Evolutionary conservation across 2,113 vertebrate genomes (phyloP).

Genomic region (Eurypyga helias): DNA sequence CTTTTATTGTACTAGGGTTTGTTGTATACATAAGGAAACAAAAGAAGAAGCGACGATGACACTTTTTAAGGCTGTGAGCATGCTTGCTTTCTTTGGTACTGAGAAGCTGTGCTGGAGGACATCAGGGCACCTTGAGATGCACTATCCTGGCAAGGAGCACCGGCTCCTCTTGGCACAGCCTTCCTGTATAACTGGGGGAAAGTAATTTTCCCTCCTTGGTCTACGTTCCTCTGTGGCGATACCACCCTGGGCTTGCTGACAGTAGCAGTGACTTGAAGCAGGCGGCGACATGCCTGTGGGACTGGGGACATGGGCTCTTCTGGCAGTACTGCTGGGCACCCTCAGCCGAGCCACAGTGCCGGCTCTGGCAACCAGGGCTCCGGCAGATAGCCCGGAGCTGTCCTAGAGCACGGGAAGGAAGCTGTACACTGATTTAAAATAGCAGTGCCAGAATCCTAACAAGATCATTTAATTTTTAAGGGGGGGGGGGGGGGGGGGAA

Average conservation of each 20-base stretch:
- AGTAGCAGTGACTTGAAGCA: neutral
- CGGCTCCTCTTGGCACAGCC: neutral
- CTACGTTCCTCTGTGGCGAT: fast-evolving
- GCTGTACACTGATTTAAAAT: neutral
- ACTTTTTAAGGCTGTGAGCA: neutral
- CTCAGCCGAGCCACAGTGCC: fast-evolving
- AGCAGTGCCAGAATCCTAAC: conserved; percentile 1
- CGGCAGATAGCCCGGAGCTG: fast-evolving
- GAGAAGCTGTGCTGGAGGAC: neutral
- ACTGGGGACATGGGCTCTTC: neutral
- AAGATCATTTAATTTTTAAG: conserved; percentile 50
- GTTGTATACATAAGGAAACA: neutral
- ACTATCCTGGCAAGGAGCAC: fast-evolving
- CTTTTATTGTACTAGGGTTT: neutral
- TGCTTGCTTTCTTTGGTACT: fast-evolving
- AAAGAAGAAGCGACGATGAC: neutral
- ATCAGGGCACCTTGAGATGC: fast-evolving
- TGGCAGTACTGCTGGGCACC: fast-evolving
- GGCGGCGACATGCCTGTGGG: fast-evolving
- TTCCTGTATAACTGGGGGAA: fast-evolving
- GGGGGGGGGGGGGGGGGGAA: neutral
- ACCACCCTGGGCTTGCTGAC: fast-evolving
- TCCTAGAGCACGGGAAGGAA: neutral
- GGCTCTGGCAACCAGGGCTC: neutral
- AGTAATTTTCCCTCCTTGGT: neutral